These are phyloP conservation scores for Corythornis leucogaster DNA, from an alignment of 2,797 vertebrate species.

Conservation along the genomic window DNA sequence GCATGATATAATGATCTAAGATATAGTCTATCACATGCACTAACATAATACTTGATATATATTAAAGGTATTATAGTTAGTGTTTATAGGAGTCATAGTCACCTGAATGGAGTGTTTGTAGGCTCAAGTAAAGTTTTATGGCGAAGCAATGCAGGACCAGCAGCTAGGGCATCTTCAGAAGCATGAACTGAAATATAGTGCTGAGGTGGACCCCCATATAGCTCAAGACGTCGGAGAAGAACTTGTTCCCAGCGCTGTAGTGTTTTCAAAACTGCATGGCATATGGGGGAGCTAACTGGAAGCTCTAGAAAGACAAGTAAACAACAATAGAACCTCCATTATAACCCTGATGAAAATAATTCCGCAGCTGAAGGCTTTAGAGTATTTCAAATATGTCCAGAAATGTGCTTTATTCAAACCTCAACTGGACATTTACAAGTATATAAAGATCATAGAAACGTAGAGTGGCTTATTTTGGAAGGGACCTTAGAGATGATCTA, in stretches of 20 bases:
- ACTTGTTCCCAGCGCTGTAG: constrained; percentile 98
- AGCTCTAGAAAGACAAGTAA: constrained; percentile 84
- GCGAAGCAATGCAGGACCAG: constrained; percentile 93
- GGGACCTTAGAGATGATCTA: no score
- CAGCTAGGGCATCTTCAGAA: constrained; percentile 83
- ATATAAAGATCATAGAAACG: neutral
- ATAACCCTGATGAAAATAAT: neutral
- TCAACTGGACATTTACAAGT: neutral
- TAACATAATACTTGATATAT: neutral
- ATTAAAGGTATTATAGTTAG: neutral
- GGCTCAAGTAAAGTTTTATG: constrained; percentile 96
- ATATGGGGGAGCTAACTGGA: constrained; percentile 93
- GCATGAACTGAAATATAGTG: constrained; percentile 88
- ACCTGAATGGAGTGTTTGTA: constrained; percentile 96
- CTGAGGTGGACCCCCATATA: constrained; percentile 91
- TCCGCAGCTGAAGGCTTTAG: neutral
- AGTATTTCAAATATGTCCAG: neutral
- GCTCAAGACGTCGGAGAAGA: constrained; percentile 90
- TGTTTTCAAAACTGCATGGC: constrained; percentile 92
- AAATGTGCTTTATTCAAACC: neutral
- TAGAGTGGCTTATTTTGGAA: no score
- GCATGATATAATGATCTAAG: neutral
- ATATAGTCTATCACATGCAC: no score
- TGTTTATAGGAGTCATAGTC: neutral
- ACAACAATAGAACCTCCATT: neutral